A percentile compares a stretch with the other conserved stretches of the same genome.
These are phyloP conservation scores for Ciconia nigra DNA, from an alignment of 2,797 vertebrate species.

Conservation along the genomic window DNA sequence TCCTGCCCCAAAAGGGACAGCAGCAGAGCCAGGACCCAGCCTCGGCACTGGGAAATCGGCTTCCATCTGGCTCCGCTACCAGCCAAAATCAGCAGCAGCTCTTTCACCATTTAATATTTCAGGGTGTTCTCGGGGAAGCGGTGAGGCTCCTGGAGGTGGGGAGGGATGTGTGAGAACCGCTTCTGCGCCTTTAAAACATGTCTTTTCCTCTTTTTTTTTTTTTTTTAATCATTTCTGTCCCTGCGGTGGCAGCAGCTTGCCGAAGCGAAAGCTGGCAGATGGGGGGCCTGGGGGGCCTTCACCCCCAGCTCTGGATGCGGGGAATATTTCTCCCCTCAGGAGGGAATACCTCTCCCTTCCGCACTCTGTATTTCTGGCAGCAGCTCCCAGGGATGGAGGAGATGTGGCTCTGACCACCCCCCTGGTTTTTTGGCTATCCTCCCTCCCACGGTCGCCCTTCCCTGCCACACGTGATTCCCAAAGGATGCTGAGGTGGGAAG, in stretches of 20 bases:
- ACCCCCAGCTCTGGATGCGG: neutral
- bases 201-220: neutral
- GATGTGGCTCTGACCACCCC: neutral
- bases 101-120: neutral
- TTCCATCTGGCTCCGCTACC: neutral
- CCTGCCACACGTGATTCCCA: neutral
- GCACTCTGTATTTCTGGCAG: accelerated
- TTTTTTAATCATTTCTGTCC: neutral
- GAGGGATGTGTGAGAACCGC: neutral
- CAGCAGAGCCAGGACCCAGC: neutral
- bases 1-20: neutral
- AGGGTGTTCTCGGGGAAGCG: neutral
- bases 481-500: neutral
- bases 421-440: neutral
- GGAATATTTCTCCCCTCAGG: neutral
- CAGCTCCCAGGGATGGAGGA: neutral
- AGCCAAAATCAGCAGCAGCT: neutral
- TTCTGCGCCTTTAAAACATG: neutral
- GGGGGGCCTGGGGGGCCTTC: neutral
- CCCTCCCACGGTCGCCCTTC: accelerated
- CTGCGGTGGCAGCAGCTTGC: neutral
- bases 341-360: neutral
- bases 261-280: neutral
- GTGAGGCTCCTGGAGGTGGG: neutral
- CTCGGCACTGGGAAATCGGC: neutral